Evolutionary conservation across 2,797 vertebrate genomes (phyloP).

Genomic region (Macropus fuliginosus): DNA sequence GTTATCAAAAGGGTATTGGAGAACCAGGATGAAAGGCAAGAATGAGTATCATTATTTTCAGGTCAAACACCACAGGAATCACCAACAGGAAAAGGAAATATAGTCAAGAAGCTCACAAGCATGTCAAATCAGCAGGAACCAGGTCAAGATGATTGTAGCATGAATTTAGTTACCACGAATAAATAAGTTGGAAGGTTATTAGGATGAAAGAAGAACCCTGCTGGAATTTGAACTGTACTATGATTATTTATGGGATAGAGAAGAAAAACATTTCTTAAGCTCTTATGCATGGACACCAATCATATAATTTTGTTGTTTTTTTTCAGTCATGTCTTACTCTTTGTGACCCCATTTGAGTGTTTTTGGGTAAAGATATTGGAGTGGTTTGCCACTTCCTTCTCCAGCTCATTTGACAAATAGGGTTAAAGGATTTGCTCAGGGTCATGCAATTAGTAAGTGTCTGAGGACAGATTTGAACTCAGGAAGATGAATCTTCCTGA

Average conservation of each 20-base stretch:
- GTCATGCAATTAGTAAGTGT: background rate
- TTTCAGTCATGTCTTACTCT: background rate
- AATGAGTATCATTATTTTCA: background rate
- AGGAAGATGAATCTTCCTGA: background rate
- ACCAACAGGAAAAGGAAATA: background rate
- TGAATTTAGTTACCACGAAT: background rate
- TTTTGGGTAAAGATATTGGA: background rate
- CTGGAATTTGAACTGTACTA: background rate
- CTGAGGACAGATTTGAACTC: background rate
- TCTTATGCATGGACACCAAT: background rate
- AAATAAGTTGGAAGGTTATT: background rate
- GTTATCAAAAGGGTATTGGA: background rate
- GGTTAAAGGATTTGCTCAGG: background rate
- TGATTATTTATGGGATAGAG: background rate
- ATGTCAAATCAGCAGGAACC: background rate
- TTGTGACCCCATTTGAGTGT: background rate
- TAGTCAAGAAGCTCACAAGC: background rate
- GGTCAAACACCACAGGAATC: background rate
- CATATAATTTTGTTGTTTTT: background rate
- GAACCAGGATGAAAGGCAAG: background rate
- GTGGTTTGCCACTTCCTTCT: background rate
- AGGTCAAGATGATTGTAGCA: background rate
- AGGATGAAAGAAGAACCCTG: background rate
- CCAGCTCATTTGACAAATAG: background rate
- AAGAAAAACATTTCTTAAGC: background rate